Evolutionary conservation across 1,140 invertebrate species (phyloP).

Genomic region (Ganaspis sp.): DNA sequence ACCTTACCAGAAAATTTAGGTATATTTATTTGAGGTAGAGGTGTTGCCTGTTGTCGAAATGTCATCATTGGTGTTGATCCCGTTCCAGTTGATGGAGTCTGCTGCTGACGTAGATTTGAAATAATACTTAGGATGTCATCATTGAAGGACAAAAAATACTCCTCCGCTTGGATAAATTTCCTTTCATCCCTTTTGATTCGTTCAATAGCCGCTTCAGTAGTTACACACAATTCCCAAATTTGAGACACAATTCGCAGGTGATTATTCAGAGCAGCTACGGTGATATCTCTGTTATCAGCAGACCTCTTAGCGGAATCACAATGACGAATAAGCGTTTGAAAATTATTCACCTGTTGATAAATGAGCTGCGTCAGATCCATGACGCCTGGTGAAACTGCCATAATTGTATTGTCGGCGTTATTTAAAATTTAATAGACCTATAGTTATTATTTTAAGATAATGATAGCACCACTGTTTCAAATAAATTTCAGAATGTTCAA

Average conservation of each 20-base stretch:
- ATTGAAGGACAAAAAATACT: neutral
- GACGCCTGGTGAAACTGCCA: too few relatives aligned
- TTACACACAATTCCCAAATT: neutral
- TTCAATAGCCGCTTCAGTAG: neutral
- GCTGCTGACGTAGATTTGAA: neutral
- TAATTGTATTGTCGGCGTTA: too few relatives aligned
- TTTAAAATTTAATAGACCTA: too few relatives aligned
- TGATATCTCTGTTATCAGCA: neutral
- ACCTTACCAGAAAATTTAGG: conserved; percentile 6
- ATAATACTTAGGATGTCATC: neutral
- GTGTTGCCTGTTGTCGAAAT: neutral
- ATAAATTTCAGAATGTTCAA: too few relatives aligned
- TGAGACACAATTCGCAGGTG: neutral
- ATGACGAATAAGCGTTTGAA: neutral
- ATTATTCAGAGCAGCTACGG: neutral
- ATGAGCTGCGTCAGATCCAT: neutral
- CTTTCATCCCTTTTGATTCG: too few relatives aligned
- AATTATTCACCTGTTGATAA: neutral
- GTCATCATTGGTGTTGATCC: neutral
- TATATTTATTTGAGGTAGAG: neutral
- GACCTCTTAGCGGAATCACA: neutral
- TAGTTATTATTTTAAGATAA: too few relatives aligned
- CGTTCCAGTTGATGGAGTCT: too few relatives aligned
- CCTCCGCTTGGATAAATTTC: neutral
- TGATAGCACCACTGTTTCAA: too few relatives aligned